phyloP scores from a whole-genome alignment of 2,113 vertebrate species.

The Pelodiscus sinensis region DNA sequence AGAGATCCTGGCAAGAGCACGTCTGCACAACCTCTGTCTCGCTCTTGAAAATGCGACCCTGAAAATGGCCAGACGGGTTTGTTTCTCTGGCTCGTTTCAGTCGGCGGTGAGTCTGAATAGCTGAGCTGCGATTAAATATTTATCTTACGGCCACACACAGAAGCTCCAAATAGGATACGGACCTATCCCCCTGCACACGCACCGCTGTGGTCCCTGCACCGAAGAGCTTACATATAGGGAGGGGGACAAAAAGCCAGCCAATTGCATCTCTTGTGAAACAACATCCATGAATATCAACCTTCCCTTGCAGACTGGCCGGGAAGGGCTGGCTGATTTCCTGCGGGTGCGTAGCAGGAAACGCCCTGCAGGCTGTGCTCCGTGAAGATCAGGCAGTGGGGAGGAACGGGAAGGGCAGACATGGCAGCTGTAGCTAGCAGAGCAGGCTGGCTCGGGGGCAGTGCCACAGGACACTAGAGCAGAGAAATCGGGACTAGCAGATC shows the following conservation, averaged over 20 bases:
- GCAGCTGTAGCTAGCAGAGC: neutral
- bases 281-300: rapidly evolving
- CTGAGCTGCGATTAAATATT: conserved; percentile 48
- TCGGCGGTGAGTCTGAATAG: conserved; percentile 38
- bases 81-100: conserved; percentile 59
- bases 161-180: neutral
- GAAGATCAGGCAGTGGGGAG: rapidly evolving
- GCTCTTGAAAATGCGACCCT: neutral
- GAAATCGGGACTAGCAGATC: neutral
- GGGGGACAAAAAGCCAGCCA: rapidly evolving
- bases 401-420: rapidly evolving
- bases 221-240: rapidly evolving
- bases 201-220: rapidly evolving
- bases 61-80: conserved; percentile 57
- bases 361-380: rapidly evolving
- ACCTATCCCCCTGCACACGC: neutral
- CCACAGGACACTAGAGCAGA: neutral
- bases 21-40: neutral
- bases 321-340: rapidly evolving
- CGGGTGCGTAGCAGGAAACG: neutral
- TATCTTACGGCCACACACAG: neutral
- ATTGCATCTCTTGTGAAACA: neutral
- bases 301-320: neutral
- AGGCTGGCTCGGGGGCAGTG: neutral
- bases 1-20: neutral